Conservation (phyloP, 1,140 invertebrate genomes). For the Phortica variegata region DNA sequence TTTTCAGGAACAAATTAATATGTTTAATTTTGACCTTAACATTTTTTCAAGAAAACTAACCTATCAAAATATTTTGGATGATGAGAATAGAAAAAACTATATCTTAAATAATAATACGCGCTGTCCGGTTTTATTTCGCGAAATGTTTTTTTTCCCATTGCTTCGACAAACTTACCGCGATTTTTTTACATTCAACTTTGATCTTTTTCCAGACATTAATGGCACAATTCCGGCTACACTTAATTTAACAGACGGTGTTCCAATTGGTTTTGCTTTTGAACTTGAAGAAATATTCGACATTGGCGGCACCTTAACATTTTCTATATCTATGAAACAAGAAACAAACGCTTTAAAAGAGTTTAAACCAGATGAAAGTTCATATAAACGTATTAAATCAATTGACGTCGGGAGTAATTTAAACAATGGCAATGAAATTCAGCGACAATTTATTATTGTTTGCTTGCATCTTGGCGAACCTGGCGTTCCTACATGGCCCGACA, state of each 20-base stretch:
- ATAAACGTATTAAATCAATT: background rate
- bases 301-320: slow-evolving; percentile 69
- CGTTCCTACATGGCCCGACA: slow-evolving; percentile 61
- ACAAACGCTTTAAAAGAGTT: slow-evolving; percentile 49
- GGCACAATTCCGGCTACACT: slow-evolving; percentile 64
- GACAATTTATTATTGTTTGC: slow-evolving; percentile 67
- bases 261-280: slow-evolving; percentile 66
- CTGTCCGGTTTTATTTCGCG: slow-evolving; percentile 25
- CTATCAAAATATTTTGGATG: background rate
- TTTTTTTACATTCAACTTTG: slow-evolving; percentile 72
- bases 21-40: no score
- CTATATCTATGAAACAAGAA: slow-evolving; percentile 64
- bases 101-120: slow-evolving; percentile 4
- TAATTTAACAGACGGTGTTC: slow-evolving; percentile 64
- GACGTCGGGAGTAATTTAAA: slow-evolving; percentile 45
- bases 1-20: slow-evolving; percentile 16
- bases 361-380: slow-evolving; percentile 48
- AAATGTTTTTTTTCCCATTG: slow-evolving; percentile 59
- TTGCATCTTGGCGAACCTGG: slow-evolving; percentile 60
- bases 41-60: no score
- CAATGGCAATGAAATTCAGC: no score
- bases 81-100: background rate
- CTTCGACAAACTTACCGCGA: slow-evolving; percentile 67
- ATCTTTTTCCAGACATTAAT: slow-evolving; percentile 62
- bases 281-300: slow-evolving; percentile 69